phyloP scores from a whole-genome alignment of 2,797 vertebrate genomes.

The Gymnocypris eckloni region DNA sequence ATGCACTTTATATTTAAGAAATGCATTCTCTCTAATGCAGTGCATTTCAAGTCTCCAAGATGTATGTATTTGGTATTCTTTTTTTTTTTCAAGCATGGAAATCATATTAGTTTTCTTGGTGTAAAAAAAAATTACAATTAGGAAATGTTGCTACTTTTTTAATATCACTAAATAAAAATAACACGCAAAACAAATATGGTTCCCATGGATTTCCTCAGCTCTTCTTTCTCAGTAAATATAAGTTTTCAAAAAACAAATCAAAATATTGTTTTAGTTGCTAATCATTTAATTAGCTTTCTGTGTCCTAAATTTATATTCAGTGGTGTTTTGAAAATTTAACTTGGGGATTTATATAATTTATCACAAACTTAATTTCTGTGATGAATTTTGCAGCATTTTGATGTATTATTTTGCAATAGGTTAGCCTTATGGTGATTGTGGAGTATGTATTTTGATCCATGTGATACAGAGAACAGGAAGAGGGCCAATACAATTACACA shows the following conservation, averaged over 20 bases:
- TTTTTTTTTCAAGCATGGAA: background rate
- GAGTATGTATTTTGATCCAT: background rate
- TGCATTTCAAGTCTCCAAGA: background rate
- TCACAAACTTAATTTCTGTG: background rate
- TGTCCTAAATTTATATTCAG: background rate
- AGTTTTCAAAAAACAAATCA: background rate
- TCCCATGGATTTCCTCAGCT: background rate
- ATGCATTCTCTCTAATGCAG: background rate
- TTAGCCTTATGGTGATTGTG: background rate
- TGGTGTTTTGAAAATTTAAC: background rate
- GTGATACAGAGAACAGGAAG: background rate
- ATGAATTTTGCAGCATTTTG: background rate
- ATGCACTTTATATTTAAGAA: constrained; percentile 1
- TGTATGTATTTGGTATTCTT: background rate
- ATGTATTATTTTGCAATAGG: background rate
- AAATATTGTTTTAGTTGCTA: background rate
- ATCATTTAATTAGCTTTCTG: background rate
- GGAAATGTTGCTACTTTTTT: background rate
- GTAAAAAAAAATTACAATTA: background rate
- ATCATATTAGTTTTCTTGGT: background rate
- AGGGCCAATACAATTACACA: background rate
- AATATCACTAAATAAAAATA: background rate
- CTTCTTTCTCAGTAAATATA: background rate
- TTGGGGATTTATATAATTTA: background rate
- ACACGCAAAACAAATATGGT: background rate